A percentile compares a stretch with the other conserved stretches of the same genome.
These are phyloP conservation scores for Apteryx mantelli DNA, from an alignment of 2,113 vertebrate genomes.

Conservation along the genomic window DNA sequence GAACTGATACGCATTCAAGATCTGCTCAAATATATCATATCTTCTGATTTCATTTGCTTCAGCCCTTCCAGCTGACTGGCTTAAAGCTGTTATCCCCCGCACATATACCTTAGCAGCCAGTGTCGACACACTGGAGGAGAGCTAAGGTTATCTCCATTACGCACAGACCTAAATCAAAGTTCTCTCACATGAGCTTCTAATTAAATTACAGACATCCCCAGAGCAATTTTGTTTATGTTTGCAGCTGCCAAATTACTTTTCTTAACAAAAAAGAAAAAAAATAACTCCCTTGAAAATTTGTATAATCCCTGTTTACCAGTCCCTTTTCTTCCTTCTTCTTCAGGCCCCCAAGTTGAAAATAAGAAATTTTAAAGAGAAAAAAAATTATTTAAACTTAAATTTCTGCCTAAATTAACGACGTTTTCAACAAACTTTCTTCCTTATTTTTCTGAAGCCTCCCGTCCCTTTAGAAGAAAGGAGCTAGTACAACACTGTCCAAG, in stretches of 20 bases:
- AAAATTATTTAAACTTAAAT: background rate
- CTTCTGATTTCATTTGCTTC: background rate
- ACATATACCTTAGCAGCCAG: too few species aligned
- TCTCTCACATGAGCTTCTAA: background rate
- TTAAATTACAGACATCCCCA: background rate
- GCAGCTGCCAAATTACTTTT: background rate
- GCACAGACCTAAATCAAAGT: background rate
- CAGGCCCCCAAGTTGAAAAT: background rate
- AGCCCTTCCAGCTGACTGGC: background rate
- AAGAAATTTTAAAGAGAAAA: background rate
- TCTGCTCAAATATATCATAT: background rate
- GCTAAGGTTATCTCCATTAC: too few species aligned
- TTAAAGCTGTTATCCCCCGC: too few species aligned
- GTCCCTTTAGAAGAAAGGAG: background rate
- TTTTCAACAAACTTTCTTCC: background rate
- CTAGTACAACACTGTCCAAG: background rate
- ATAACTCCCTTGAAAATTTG: background rate
- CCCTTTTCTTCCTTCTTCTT: background rate
- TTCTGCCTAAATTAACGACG: background rate
- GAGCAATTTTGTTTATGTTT: background rate
- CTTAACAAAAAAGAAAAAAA: background rate
- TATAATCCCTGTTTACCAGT: background rate
- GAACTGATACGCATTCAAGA: background rate
- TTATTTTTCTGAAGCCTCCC: background rate
- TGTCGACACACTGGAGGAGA: too few species aligned